Percentiles rank a stretch among this genome's conserved stretches.
phyloP scores from a whole-genome alignment of 2,888 invertebrate species.

The Acleris laterana region DNA sequence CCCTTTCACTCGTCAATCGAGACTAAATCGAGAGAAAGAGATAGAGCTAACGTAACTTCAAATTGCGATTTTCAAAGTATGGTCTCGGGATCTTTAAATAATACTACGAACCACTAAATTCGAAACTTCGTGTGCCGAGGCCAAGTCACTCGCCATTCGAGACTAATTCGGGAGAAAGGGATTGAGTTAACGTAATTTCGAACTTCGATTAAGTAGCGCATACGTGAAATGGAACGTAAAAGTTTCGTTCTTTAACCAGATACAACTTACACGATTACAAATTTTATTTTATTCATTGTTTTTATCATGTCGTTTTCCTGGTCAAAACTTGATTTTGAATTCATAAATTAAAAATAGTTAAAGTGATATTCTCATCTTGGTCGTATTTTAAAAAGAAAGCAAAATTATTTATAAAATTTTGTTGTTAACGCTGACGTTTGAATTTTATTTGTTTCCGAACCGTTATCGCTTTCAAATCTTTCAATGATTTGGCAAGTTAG shows the following conservation, averaged over 20 bases:
- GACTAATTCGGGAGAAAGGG: too few species aligned
- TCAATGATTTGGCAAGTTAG: conserved; percentile 67
- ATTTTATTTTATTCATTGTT: not conserved
- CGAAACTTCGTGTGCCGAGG: too few species aligned
- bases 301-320: not conserved
- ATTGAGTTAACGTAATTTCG: too few species aligned
- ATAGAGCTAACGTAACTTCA: not conserved
- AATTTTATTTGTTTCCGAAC: conserved; percentile 43
- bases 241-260: conserved; percentile 9
- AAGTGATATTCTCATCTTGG: not conserved
- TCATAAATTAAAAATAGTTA: too few species aligned
- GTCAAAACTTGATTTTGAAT: too few species aligned
- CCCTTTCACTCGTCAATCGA: too few species aligned
- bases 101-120: too few species aligned
- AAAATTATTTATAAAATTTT: not conserved
- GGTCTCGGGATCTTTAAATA: too few species aligned
- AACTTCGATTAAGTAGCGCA: not conserved
- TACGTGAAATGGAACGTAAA: conserved; percentile 14
- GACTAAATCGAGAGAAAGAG: too few species aligned
- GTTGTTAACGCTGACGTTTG: not conserved
- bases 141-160: too few species aligned
- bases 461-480: conserved; percentile 41
- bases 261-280: conserved; percentile 22
- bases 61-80: not conserved
- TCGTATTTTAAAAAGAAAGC: not conserved